phyloP scores from a whole-genome alignment of 2,797 vertebrate genomes.

The Pelodytes ibericus region DNA sequence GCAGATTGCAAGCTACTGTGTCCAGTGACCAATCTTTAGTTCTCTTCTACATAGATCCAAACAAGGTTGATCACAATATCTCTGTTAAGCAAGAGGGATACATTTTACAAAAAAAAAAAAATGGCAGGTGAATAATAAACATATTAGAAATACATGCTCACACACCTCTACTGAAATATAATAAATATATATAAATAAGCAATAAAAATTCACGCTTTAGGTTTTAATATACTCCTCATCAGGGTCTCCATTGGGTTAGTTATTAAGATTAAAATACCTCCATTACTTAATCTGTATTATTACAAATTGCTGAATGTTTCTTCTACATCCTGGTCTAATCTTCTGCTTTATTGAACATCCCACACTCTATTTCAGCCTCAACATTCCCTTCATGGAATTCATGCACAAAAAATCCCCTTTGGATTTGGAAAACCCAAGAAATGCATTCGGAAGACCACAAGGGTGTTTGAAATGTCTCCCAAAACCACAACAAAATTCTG shows the following conservation, averaged over 20 bases:
- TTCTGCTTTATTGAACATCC: not conserved
- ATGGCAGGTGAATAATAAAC: too few species aligned
- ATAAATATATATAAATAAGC: too few species aligned
- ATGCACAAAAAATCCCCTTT: not conserved
- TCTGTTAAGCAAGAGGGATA: too few species aligned
- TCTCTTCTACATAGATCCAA: too few species aligned
- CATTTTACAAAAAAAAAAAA: too few species aligned
- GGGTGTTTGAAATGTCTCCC: not conserved
- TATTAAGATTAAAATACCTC: not conserved
- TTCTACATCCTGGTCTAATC: not conserved
- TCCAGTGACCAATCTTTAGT: too few species aligned
- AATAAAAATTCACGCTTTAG: too few species aligned
- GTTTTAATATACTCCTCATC: too few species aligned
- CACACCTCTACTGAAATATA: too few species aligned
- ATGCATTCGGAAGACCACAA: slow-evolving; percentile 3
- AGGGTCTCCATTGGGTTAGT: not conserved
- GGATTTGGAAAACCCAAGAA: not conserved
- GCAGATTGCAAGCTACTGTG: too few species aligned
- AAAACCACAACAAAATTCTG: slow-evolving; percentile 21
- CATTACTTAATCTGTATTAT: not conserved
- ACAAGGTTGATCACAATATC: too few species aligned
- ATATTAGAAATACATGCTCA: too few species aligned
- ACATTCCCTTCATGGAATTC: not conserved
- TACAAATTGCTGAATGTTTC: not conserved
- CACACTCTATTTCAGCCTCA: not conserved